Evolutionary conservation across 2,888 invertebrate species (phyloP).

Genomic region (Anagyrus pseudococci): DNA sequence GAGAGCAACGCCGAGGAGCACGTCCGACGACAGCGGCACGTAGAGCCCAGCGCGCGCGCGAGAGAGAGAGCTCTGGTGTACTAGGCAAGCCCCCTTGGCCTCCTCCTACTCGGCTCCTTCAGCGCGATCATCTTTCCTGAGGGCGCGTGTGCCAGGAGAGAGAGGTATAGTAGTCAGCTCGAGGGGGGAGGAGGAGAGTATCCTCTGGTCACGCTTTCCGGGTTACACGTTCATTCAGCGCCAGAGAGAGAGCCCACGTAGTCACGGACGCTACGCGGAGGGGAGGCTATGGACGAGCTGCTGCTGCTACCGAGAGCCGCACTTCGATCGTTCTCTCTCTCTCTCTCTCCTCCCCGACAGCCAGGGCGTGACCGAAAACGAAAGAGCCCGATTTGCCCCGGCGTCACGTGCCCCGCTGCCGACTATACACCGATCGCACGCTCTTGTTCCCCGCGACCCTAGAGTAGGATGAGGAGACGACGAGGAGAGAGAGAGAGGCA

Average conservation of each 20-base stretch:
- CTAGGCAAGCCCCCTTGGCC: constrained; percentile 10
- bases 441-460: too few relatives aligned
- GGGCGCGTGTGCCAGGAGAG: constrained; percentile 1
- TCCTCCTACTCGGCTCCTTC: constrained; percentile 12
- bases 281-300: too few relatives aligned
- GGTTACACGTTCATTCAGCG: constrained; percentile 48
- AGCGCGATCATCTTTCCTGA: constrained; percentile 46
- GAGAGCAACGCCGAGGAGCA: constrained; percentile 46
- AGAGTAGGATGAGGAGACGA: too few relatives aligned
- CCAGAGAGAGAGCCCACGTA: constrained; percentile 20
- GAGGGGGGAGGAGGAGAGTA: constrained; percentile 1
- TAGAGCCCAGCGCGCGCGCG: constrained; percentile 32
- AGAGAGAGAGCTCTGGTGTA: too few relatives aligned
- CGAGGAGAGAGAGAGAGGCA: neutral
- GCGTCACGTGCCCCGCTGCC: constrained; percentile 1
- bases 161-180: constrained; percentile 20
- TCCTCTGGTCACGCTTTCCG: constrained; percentile 49
- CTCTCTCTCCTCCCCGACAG: constrained; percentile 40
- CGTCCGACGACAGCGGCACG: constrained; percentile 48
- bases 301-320: too few relatives aligned
- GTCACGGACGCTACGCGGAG: neutral
- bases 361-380: constrained; percentile 43
- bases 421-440: neutral
- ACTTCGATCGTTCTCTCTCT: constrained; percentile 27
- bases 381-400: constrained; percentile 40